phyloP scores from a whole-genome alignment of 1,140 invertebrate species.

The Drosophila grimshawi region DNA sequence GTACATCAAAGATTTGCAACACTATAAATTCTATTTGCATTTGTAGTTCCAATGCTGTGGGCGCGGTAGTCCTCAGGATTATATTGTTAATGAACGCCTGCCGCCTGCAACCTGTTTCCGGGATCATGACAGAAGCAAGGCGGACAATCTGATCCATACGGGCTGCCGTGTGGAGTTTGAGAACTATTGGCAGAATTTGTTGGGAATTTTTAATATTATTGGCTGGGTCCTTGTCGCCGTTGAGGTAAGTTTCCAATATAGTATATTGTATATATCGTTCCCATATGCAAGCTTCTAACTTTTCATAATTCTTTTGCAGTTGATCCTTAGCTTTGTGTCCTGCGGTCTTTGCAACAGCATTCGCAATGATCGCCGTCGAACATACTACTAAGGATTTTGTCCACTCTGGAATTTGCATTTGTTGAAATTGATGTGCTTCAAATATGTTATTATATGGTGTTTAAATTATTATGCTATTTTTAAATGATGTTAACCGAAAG shows the following conservation, averaged over 20 bases:
- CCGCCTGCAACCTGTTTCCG: slow-evolving; percentile 62
- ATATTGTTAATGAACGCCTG: slow-evolving; percentile 53
- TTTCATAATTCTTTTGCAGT: slow-evolving; percentile 41
- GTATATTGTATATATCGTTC: too few relatives aligned
- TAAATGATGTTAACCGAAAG: slow-evolving; percentile 7
- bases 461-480: slow-evolving; percentile 41
- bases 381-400: slow-evolving; percentile 48
- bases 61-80: slow-evolving; percentile 79
- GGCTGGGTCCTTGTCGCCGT: slow-evolving; percentile 59
- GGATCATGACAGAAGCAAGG: slow-evolving; percentile 60
- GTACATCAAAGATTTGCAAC: neutral
- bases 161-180: slow-evolving; percentile 76
- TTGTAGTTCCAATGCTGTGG: slow-evolving; percentile 86
- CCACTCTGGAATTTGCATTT: slow-evolving; percentile 22
- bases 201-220: slow-evolving; percentile 66
- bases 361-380: slow-evolving; percentile 73
- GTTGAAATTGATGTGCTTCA: slow-evolving; percentile 22
- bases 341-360: slow-evolving; percentile 78
- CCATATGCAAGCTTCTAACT: too few relatives aligned
- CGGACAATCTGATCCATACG: slow-evolving; percentile 68
- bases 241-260: slow-evolving; percentile 54
- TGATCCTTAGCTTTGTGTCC: slow-evolving; percentile 61
- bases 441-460: slow-evolving; percentile 10
- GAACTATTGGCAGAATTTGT: slow-evolving; percentile 71
- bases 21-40: neutral